A percentile compares a stretch with the other conserved stretches of the same genome.
phyloP scores from a whole-genome alignment of 2,113 vertebrate species.

The Anolis sagrei region DNA sequence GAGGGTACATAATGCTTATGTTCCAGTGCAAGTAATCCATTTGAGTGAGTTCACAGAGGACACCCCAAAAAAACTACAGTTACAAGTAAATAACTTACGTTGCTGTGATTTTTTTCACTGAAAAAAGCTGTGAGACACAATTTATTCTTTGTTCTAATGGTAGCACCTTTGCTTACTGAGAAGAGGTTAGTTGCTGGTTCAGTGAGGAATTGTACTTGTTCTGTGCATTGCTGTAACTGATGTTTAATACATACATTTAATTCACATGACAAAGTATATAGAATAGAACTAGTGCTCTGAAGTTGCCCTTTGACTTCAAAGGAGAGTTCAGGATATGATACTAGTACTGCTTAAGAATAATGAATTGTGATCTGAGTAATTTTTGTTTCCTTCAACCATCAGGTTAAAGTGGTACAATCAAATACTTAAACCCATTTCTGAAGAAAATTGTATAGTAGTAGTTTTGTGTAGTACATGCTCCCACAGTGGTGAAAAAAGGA shows the following conservation, averaged over 20 bases:
- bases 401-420: background rate
- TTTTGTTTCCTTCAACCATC: conserved; percentile 19
- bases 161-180: background rate
- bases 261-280: background rate
- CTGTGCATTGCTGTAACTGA: background rate
- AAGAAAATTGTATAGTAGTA: background rate
- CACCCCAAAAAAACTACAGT: too few relatives aligned
- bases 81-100: too few relatives aligned
- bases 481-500: conserved; percentile 11
- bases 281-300: background rate
- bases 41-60: too few relatives aligned
- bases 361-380: background rate
- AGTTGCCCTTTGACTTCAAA: background rate
- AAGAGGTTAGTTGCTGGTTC: background rate
- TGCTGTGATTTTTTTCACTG: too few relatives aligned
- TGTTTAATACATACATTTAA: background rate
- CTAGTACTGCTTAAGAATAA: background rate
- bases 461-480: conserved; percentile 21
- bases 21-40: too few relatives aligned
- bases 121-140: too few relatives aligned
- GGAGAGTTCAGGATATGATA: background rate
- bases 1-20: too few relatives aligned
- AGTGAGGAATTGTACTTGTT: background rate
- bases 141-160: background rate
- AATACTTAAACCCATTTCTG: background rate